Base-by-base conservation (phyloP, 2,888 invertebrate species). In the Ochropacha duplaris region DNA sequence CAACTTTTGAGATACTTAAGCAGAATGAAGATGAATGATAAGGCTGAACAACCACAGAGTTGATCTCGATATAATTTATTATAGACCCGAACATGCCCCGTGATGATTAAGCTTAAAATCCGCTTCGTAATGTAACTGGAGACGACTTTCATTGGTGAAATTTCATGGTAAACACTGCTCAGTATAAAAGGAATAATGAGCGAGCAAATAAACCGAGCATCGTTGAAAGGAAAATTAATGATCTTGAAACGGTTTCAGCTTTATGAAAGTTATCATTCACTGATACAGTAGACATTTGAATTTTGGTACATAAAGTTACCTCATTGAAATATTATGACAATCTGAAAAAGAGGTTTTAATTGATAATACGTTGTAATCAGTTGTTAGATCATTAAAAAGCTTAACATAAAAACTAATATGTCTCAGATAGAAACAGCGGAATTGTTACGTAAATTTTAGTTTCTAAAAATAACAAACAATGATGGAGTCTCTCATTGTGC, bases 51-150 rank as follows among this genome's bases (percentile, higher is more conserved):
- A 9, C 19, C 16, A 39, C n/a, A 1, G 2, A 19, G 44, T 19
- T 44, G 14, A 19, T 14, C 44, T 44, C 19, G 44, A 44, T 44
- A 44, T 44, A 44, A 36, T 19, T 44, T 9, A 44, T 44, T 9
- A 44, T 9, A 16, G 6, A 9, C 14, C 16, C 26, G 39, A 58
- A 39, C 54, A 49, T 12, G 24, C 58, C 55, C 55, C 52, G 36
- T 50, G 22, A 64, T 65, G 68, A 60, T 65, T 22, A 54, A 64
- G 70, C 57, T 63, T 50, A 58, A 68, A 61, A 64, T 61, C 54
- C 59, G 61, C 59, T 52, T 44, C 54, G 57, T 61, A 73, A 70
- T 57, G 64, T 58, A 39, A 24, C 16, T 31, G 36, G 36, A 34
- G 49, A 55, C 50, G 49, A 55, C 51, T 58, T 50, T 50, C 49